Base-by-base conservation (phyloP, 2,888 invertebrate species). In the Drosophila acutilabella region DNA sequence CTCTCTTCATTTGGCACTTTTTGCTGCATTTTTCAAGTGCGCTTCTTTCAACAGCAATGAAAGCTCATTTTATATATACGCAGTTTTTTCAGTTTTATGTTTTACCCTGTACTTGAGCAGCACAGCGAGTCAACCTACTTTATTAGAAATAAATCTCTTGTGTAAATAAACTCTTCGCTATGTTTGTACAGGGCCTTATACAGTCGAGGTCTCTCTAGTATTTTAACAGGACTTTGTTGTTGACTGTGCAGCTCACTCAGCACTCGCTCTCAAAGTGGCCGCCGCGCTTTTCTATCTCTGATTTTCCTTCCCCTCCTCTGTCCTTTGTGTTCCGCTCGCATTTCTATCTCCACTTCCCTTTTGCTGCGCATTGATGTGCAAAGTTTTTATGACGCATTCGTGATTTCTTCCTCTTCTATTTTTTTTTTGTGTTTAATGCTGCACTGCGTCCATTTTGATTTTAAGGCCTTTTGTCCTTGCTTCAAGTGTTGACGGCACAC, bases 371-470 rank as follows among this genome's bases (percentile, higher is more conserved):
- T 82, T 85, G 88, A 85, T 82, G 88, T 82, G 84, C 79, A 83
- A 83, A 83, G 79, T 82, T 88, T 82, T 84, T 88, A 83, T 85
- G 83, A 83, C 78, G 84, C 88, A 84, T 83, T 86, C 80, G 83
- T 88, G 83, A 82, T 88, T 80, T 81, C 64, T 70, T 74, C 67
- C 56, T 61, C 36, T 62, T 62, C 30, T 65, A 47, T 58, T 23
- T 51, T 66, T 54, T 20, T 53, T 59, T 62, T 73, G 47, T 65
- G 45, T 72, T 78, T 74, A 80, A 67, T 81, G 80, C 74, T 82
- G 86, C 88, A 82, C 69, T 80, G 88, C 80, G 88, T 74, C 69
- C 83, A 88, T 82, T 84, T 78, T 75, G 64, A 62, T 72, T 69
- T 77, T 66, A 77, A 77, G 79, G 70, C 66, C 81, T 74, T 80